Conservation (phyloP, 2,797 vertebrate genomes). For the Nannoperca australis region DNA sequence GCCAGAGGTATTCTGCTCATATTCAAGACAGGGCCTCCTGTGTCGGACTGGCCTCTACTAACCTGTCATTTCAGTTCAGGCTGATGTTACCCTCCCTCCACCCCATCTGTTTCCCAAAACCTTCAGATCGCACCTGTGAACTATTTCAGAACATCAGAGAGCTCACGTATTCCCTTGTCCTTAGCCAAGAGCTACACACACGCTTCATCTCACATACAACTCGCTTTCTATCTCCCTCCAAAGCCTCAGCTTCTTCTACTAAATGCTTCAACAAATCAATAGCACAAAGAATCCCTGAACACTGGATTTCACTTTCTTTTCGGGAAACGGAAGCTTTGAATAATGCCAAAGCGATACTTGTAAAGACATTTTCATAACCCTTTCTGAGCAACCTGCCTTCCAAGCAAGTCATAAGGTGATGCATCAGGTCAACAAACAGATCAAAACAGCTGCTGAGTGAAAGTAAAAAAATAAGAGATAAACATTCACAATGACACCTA, state of each 20-base stretch:
- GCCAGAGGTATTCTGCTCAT: constrained; percentile 46
- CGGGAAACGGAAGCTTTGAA: constrained; percentile 55
- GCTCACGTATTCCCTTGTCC: constrained; percentile 63
- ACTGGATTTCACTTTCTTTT: constrained; percentile 61
- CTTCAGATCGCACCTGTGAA: constrained; percentile 83
- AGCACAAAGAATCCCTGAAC: constrained; percentile 60
- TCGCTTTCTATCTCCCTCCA: constrained; percentile 51
- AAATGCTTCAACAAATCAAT: constrained; percentile 76
- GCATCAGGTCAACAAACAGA: constrained; percentile 63
- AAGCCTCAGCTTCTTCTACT: constrained; percentile 62
- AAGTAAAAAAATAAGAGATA: constrained; percentile 43
- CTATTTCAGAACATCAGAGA: constrained; percentile 81
- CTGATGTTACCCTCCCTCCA: constrained; percentile 36
- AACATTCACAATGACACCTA: constrained; percentile 42
- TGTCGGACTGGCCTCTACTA: constrained; percentile 65
- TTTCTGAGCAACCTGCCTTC: constrained; percentile 39
- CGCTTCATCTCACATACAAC: constrained; percentile 51
- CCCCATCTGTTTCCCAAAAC: constrained; percentile 74
- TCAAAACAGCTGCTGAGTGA: constrained; percentile 45
- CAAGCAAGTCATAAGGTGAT: constrained; percentile 65
- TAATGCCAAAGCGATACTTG: constrained; percentile 68
- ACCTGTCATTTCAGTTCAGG: constrained; percentile 75
- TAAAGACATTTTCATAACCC: constrained; percentile 68
- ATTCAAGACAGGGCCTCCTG: constrained; percentile 52
- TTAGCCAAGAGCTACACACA: constrained; percentile 41